Evolutionary conservation across 2,888 invertebrate genomes (phyloP).

Genomic region (Camponotus fellah): DNA sequence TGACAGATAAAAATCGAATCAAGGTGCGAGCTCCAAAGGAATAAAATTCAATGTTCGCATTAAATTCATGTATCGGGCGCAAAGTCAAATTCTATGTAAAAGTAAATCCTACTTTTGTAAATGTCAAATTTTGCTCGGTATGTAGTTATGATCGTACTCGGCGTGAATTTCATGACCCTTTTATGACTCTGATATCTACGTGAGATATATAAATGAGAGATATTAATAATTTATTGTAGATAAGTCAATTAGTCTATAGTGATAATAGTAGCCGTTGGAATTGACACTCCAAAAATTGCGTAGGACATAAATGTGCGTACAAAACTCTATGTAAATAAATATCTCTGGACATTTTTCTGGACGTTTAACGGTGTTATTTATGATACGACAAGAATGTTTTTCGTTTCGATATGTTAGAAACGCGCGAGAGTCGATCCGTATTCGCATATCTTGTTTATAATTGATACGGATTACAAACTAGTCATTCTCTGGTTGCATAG

Average conservation of each 20-base stretch:
- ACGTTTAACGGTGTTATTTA: not conserved
- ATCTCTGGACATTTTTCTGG: slow-evolving; percentile 15
- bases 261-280: slow-evolving; percentile 64
- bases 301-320: slow-evolving; percentile 43
- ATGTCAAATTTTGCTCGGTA: slow-evolving; percentile 34
- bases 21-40: slow-evolving; percentile 1
- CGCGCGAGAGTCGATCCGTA: slow-evolving; percentile 25
- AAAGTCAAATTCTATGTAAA: not conserved
- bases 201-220: slow-evolving; percentile 15
- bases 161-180: slow-evolving; percentile 1
- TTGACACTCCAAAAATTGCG: slow-evolving; percentile 57
- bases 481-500: not conserved
- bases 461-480: not conserved
- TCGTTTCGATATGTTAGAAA: slow-evolving; percentile 7
- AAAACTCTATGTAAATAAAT: slow-evolving; percentile 32
- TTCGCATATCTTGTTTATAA: not conserved
- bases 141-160: slow-evolving; percentile 10
- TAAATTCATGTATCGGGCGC: not conserved
- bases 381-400: not conserved
- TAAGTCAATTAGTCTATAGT: slow-evolving; percentile 32
- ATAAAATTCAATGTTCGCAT: not conserved
- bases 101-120: slow-evolving; percentile 25
- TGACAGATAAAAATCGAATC: slow-evolving; percentile 9
- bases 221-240: slow-evolving; percentile 44
- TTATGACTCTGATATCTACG: slow-evolving; percentile 31